phyloP scores from a whole-genome alignment of 2,888 invertebrate species.

The Coenonympha arcania region DNA sequence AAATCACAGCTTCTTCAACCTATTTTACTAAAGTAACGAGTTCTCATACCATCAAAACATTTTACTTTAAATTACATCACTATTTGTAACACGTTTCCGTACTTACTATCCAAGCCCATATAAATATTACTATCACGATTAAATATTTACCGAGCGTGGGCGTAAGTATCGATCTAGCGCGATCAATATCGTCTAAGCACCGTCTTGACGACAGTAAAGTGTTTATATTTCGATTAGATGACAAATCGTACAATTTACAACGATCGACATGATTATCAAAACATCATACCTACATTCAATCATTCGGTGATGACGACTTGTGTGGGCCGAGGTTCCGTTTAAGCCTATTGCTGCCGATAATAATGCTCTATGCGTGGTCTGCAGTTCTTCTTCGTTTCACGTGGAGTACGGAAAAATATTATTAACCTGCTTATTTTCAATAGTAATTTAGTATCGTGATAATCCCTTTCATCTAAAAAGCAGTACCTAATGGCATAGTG shows the following conservation, averaged over 20 bases:
- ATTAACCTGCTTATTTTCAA: too few species aligned
- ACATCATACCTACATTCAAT: slow-evolving; percentile 19
- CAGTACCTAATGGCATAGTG: too few species aligned
- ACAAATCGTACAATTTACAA: slow-evolving; percentile 33
- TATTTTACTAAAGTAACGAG: too few species aligned
- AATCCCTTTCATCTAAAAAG: too few species aligned
- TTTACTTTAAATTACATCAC: slow-evolving; percentile 22
- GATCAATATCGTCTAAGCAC: slow-evolving; percentile 55
- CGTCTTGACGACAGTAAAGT: slow-evolving; percentile 40
- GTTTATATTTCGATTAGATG: slow-evolving; percentile 38
- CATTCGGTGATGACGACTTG: slow-evolving; percentile 18
- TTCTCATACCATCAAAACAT: slow-evolving; percentile 27
- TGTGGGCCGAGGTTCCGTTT: too few species aligned
- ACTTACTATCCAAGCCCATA: slow-evolving; percentile 27
- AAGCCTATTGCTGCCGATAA: too few species aligned
- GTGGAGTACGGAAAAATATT: too few species aligned
- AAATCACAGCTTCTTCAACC: too few species aligned
- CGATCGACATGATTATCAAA: slow-evolving; percentile 30
- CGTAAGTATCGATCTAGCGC: slow-evolving; percentile 53
- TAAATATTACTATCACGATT: slow-evolving; percentile 47
- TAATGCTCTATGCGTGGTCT: too few species aligned
- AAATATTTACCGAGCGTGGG: slow-evolving; percentile 69
- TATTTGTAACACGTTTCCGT: slow-evolving; percentile 9
- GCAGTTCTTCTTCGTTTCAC: too few species aligned
- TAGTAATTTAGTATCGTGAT: too few species aligned